A percentile compares a stretch with the other conserved stretches of the same genome.
Conservation (phyloP, 2,797 vertebrate genomes). For the Sebastes taczanowskii region DNA sequence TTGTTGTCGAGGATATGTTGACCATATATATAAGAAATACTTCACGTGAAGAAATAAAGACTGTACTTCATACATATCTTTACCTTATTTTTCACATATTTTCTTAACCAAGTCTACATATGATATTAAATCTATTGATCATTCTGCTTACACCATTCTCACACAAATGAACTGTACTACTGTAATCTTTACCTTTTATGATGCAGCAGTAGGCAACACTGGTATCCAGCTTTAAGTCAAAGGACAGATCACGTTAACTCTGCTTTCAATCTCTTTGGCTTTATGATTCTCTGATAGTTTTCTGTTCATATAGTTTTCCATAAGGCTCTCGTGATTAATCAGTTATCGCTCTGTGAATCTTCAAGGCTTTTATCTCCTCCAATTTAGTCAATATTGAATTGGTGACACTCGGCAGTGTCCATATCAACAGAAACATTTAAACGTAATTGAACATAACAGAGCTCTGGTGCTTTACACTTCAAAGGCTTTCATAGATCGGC, state of each 20-base stretch:
- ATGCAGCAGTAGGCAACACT: background rate
- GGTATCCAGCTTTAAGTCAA: background rate
- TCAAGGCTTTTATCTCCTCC: background rate
- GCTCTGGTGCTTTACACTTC: slow-evolving; percentile 68
- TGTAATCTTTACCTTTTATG: background rate
- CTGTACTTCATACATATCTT: too few relatives aligned
- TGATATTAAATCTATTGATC: background rate
- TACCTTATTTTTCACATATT: background rate
- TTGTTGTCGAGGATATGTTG: too few relatives aligned
- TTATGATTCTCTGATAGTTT: background rate
- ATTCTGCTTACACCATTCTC: background rate
- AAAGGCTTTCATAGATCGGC: slow-evolving; percentile 65
- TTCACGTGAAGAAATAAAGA: too few relatives aligned
- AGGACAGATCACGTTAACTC: background rate
- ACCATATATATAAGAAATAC: too few relatives aligned
- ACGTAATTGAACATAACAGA: slow-evolving; percentile 52
- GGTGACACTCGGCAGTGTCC: background rate
- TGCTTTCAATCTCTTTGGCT: background rate
- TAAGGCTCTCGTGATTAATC: background rate
- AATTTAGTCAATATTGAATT: slow-evolving; percentile 15
- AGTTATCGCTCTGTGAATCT: background rate
- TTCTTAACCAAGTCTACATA: background rate
- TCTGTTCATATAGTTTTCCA: background rate
- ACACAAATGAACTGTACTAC: background rate
- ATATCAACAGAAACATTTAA: slow-evolving; percentile 38